Base-by-base conservation (phyloP, 1,140 invertebrate species). In the Leptopilina clavipes region DNA sequence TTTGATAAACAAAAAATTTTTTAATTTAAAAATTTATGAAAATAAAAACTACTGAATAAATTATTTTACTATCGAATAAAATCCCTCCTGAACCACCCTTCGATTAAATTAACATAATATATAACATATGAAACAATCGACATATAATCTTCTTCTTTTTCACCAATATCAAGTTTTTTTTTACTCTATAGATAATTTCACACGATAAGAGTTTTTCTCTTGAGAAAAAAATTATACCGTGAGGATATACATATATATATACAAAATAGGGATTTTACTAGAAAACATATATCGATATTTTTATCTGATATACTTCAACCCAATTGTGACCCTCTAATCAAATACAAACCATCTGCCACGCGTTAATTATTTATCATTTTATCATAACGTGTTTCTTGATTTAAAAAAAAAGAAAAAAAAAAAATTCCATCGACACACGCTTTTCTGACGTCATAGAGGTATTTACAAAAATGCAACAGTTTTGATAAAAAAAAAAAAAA, bases 51-150 rank as follows among this genome's bases (percentile, higher is more conserved):
- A 3, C 1, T 0, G 48, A 52, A 52, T 17, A 52, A 52, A 52
- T 6, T n/a, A n/a, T 52, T 52, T 52, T n/a, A n/a, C n/a, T n/a
- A n/a, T n/a, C n/a, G n/a, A n/a, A n/a, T n/a, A n/a, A n/a, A 17
- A 48, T 17, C 17, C 48, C 17, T n/a, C 14, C 17, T 17, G n/a
- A 52, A 52, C 14, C 8, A 17, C n/a, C 17, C 17, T 17, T 52
- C 48, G 6, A 52, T 17, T 7, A 52, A 52, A 52, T 52, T 52
- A 52, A 17, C 48, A 52, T 52, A 52, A 52, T 52, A n/a, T n/a
- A n/a, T 52, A 52, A 52, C 48, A 52, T 31, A 31, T 17, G 48
- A 52, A 52, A 52, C n/a, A 52, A 52, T 52, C 48, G 48, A 52
- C 48, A 52, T 12, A n/a, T 31, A 31, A 31, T 31, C 25, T 31